These are phyloP conservation scores for Hyles euphorbiae DNA, from an alignment of 1,140 invertebrate species.

Conservation along the genomic window DNA sequence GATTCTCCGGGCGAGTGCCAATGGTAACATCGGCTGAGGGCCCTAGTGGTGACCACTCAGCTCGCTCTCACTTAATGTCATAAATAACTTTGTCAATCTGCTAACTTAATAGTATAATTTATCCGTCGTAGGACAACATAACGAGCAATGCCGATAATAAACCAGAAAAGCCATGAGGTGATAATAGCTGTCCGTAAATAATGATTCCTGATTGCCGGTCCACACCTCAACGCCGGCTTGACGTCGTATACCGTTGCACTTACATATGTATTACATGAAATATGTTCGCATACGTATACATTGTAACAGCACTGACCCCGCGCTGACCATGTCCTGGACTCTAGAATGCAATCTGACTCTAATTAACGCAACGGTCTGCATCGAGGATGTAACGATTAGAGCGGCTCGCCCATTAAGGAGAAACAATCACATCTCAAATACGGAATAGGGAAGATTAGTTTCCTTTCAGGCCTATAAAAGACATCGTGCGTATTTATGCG, in stretches of 20 bases:
- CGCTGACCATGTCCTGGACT: conserved; percentile 39
- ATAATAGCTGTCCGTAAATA: conserved; percentile 72
- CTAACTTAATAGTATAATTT: conserved; percentile 66
- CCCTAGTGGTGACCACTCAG: conserved; percentile 40
- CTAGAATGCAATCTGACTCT: conserved; percentile 41
- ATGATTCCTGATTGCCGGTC: conserved; percentile 67
- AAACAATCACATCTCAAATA: conserved; percentile 60
- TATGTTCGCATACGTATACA: conserved; percentile 21
- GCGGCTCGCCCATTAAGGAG: conserved; percentile 48
- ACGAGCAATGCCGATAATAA: conserved; percentile 70
- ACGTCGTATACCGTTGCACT: conserved; percentile 8
- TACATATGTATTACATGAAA: conserved; percentile 1
- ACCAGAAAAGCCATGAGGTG: conserved; percentile 71
- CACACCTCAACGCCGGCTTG: conserved; percentile 42
- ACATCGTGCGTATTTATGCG: conserved; percentile 1
- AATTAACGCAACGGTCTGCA: conserved; percentile 40
- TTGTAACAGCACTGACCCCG: conserved; percentile 41
- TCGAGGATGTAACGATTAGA: conserved; percentile 62
- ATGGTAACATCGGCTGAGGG: conserved; percentile 17
- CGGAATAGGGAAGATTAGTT: conserved; percentile 46
- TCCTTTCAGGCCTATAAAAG: conserved; percentile 5
- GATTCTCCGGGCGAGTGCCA: conserved; percentile 1
- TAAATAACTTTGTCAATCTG: conserved; percentile 73
- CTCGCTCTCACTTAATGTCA: conserved; percentile 52
- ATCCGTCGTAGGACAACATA: conserved; percentile 69